Evolutionary conservation across 2,888 invertebrate species (phyloP).

Genomic region (Pyrrhosoma nymphula): DNA sequence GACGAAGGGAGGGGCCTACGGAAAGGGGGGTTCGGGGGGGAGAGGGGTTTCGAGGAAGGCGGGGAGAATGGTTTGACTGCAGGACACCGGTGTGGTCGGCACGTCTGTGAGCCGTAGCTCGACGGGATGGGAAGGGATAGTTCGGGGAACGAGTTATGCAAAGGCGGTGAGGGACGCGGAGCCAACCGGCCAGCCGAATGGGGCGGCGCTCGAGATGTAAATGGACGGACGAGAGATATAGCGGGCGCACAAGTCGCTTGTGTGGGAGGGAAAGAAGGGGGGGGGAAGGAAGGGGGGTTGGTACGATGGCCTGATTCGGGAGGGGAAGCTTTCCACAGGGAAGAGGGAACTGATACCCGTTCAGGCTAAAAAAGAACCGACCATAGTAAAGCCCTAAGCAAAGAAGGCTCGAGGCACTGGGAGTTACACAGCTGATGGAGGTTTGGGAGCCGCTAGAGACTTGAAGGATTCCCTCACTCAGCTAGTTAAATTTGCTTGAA

Average conservation of each 20-base stretch:
- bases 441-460: no score
- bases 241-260: not conserved
- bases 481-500: no score
- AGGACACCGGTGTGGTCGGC: not conserved
- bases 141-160: slow-evolving; percentile 26
- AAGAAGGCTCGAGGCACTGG: no score
- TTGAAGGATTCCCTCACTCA: no score
- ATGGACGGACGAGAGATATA: not conserved
- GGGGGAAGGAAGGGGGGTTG: not conserved
- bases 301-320: not conserved
- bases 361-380: no score
- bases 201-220: not conserved
- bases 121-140: not conserved
- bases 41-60: not conserved
- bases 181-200: not conserved
- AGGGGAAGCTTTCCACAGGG: not conserved
- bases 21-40: not conserved
- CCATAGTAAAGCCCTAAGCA: no score
- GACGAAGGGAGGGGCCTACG: slow-evolving; percentile 14
- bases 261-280: not conserved
- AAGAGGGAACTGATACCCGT: not conserved
- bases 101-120: not conserved
- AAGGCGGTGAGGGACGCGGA: not conserved
- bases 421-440: no score
- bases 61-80: not conserved